phyloP scores from a whole-genome alignment of 2,888 invertebrate species.

The Zygogramma bicolorata region DNA sequence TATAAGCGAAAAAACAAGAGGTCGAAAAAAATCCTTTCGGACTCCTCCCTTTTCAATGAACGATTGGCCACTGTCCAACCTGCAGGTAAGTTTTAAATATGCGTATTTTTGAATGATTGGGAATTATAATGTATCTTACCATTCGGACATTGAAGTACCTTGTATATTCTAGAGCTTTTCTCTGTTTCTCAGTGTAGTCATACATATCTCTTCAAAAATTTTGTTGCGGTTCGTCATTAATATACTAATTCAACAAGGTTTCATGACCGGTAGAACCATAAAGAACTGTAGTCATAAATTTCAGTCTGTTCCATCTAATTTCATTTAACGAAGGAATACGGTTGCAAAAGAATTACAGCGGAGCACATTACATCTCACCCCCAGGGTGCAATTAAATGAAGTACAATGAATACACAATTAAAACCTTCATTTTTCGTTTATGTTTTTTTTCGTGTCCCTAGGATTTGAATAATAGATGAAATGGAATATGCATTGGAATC shows the following conservation, averaged over 20 bases:
- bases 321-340: conserved; percentile 16
- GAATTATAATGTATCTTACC: no score
- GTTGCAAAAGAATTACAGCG: conserved; percentile 11
- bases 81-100: no score
- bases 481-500: conserved; percentile 14
- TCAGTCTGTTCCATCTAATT: conserved; percentile 14
- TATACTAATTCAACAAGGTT: conserved; percentile 2
- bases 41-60: no score
- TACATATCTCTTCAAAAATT: background rate
- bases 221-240: background rate
- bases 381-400: conserved; percentile 22
- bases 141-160: no score
- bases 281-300: conserved; percentile 9
- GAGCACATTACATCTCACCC: conserved; percentile 10
- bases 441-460: conserved; percentile 17
- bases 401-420: conserved; percentile 22
- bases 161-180: background rate
- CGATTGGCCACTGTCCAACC: no score
- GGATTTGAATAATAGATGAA: conserved; percentile 21
- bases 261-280: background rate
- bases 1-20: no score
- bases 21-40: no score
- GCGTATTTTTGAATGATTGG: no score
- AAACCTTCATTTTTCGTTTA: conserved; percentile 19
- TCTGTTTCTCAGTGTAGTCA: background rate